These are phyloP conservation scores for Lipophrys pholis DNA, from an alignment of 2,113 vertebrate species.

Conservation along the genomic window DNA sequence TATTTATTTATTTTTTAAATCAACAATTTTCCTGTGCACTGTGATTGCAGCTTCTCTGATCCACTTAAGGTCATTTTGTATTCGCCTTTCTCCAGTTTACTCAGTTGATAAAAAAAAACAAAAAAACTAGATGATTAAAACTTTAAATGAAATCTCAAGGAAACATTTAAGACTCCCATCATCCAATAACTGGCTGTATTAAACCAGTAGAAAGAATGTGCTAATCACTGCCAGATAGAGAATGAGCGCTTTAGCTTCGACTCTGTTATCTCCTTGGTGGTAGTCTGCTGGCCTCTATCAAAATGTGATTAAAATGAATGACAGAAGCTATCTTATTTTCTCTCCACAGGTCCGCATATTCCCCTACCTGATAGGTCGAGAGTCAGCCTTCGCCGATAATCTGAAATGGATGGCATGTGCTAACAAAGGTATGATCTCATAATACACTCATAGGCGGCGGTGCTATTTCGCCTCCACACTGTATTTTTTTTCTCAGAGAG, in stretches of 20 bases:
- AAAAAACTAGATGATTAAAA: constrained; percentile 11
- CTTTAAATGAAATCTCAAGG: constrained; percentile 21
- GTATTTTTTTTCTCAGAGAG: constrained; percentile 52
- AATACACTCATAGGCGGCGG: background rate
- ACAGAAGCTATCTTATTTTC: constrained; percentile 62
- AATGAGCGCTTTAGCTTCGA: constrained; percentile 19
- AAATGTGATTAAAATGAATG: constrained; percentile 78
- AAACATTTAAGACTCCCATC: background rate
- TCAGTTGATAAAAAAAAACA: constrained; percentile 16
- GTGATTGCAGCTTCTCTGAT: constrained; percentile 5
- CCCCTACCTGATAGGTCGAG: constrained; percentile 90
- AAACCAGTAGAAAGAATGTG: constrained; percentile 21
- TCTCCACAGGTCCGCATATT: constrained; percentile 83
- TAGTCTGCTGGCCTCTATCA: constrained; percentile 43
- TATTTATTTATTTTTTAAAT: too few species aligned
- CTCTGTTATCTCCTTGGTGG: constrained; percentile 58
- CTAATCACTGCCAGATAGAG: constrained; percentile 60
- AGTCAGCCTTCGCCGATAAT: constrained; percentile 97
- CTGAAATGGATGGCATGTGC: constrained; percentile 99
- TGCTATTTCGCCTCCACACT: background rate
- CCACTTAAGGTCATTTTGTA: background rate
- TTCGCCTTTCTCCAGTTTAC: constrained; percentile 3
- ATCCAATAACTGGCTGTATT: constrained; percentile 39
- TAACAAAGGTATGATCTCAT: constrained; percentile 91
- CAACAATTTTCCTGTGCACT: background rate